Base-by-base conservation (phyloP, 2,113 vertebrate genomes). In the Numida meleagris region DNA sequence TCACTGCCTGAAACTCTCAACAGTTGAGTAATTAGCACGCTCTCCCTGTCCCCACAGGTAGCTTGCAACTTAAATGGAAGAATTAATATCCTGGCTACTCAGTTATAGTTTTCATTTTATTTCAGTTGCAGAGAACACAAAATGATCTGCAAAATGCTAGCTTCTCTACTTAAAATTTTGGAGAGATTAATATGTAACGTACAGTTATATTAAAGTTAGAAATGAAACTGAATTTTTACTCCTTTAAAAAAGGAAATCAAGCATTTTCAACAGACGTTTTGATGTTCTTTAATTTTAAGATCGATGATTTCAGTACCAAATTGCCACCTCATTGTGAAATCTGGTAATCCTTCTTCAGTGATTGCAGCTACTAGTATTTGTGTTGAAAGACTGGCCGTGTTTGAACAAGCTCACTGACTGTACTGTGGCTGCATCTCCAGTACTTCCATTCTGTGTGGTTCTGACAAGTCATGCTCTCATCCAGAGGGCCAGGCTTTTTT, bases 1-100 rank as follows among this genome's bases (percentile, higher is more conserved):
- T 85, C n/a, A 53, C 57, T 68, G 50, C 14, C 5, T 79, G 24
- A 48, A 83, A 40, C 2, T 1, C 73, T 78, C 9, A 12, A 8
- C 38, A 74, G 31, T 5, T 75, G 21, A 50, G 27, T 71, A 83
- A 65, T 38, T 83, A 83, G 59, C 14, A 12, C 18, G 6, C 14
- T 48, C 4, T 57, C 25, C 7, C 38, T 0, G 2, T 2, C 8
- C 16, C 23, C 6, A 9, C 36, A n/a, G 8, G 18, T 59, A 65
- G 13, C 19, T 65, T 84, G 38, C 63, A 12, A 73, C 3, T 5
- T 83, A 46, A 88, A 42, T 48, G 29, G 25, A 84, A 76, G 40
- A 78, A 74, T 40, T 12, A 63, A 48, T 70, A 33, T 4, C 31
- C 17, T 48, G 21, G 23, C 34, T 66, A n/a, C 33, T 75, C 16